These are phyloP conservation scores for Achatina immaculata DNA, from an alignment of 1,140 invertebrate species.

Conservation along the genomic window DNA sequence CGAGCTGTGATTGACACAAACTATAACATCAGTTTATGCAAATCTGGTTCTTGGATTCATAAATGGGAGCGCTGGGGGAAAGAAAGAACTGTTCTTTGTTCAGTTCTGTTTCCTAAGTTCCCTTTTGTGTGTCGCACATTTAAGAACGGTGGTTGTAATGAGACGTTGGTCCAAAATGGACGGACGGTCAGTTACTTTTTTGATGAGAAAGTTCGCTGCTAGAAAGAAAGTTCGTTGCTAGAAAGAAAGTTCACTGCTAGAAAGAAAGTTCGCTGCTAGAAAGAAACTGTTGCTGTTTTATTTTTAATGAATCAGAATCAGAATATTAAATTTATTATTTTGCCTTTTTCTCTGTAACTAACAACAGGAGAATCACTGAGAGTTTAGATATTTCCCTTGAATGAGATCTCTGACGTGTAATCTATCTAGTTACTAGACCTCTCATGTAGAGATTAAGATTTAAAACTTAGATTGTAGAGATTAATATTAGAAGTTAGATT, in stretches of 20 bases:
- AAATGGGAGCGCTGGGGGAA: slow-evolving; percentile 3
- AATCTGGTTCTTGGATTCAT: slow-evolving; percentile 36
- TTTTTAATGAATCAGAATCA: neutral
- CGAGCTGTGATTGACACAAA: slow-evolving; percentile 10
- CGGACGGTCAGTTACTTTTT: slow-evolving; percentile 5
- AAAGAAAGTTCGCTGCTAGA: neutral
- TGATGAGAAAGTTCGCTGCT: neutral
- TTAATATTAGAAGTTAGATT: no score
- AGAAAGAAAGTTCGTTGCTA: neutral
- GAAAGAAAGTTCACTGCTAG: neutral
- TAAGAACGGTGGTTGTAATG: slow-evolving; percentile 24
- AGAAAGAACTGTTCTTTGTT: slow-evolving; percentile 3
- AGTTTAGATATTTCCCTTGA: neutral
- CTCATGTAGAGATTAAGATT: neutral
- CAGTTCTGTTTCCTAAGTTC: neutral
- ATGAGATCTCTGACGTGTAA: neutral
- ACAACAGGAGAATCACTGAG: neutral
- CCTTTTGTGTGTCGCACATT: slow-evolving; percentile 20
- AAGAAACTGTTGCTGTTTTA: neutral
- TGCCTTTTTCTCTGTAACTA: neutral
- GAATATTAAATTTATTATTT: neutral
- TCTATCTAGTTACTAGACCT: neutral
- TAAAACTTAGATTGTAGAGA: no score
- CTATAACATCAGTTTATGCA: slow-evolving; percentile 32
- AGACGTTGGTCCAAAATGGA: slow-evolving; percentile 24